These are phyloP conservation scores for Eucidaris tribuloides DNA, from an alignment of 35 echinoderm and acorn worm genomes.

Conservation along the genomic window DNA sequence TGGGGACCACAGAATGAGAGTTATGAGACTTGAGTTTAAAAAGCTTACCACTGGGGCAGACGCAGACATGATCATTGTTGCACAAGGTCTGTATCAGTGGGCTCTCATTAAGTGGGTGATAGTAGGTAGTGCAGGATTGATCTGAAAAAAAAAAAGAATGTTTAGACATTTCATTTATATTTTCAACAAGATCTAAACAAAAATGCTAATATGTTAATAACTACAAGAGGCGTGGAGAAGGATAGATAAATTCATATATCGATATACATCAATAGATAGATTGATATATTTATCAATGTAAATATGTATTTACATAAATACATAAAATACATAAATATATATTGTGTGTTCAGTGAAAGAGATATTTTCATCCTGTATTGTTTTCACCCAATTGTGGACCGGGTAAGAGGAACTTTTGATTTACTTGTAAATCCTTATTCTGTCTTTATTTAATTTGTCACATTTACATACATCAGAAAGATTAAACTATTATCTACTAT, in stretches of 20 bases:
- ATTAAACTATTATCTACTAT: not conserved
- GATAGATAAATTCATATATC: not conserved
- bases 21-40: too few relatives aligned
- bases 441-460: too few relatives aligned
- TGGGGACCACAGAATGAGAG: not conserved
- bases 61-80: not conserved
- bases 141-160: not conserved
- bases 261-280: not conserved
- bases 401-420: too few relatives aligned
- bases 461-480: too few relatives aligned
- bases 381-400: too few relatives aligned
- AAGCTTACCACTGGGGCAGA: conserved; percentile 7
- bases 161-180: not conserved
- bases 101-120: not conserved
- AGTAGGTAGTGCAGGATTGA: conserved; percentile 10
- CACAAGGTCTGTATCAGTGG: not conserved
- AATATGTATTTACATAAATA: too few relatives aligned
- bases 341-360: too few relatives aligned
- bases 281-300: not conserved
- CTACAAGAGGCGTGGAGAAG: not conserved
- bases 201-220: not conserved
- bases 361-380: too few relatives aligned
- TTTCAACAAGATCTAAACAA: not conserved
- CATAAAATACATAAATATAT: too few relatives aligned
- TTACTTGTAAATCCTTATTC: too few relatives aligned